These are phyloP conservation scores for Acrossocheilus fasciatus DNA, from an alignment of 2,797 vertebrate species.

Conservation along the genomic window DNA sequence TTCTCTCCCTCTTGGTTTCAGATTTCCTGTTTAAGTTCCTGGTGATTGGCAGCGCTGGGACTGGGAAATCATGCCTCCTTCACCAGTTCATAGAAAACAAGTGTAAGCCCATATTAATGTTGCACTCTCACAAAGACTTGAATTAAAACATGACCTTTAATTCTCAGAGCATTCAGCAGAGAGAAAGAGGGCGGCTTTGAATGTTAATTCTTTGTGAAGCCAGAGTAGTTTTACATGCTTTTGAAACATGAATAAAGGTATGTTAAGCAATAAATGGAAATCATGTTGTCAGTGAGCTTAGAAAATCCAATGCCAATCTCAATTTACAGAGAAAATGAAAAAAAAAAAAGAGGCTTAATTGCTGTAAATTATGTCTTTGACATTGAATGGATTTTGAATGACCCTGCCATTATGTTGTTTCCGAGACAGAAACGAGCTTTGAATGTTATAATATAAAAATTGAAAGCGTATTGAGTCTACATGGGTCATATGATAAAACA, in stretches of 20 bases:
- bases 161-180: slow-evolving; percentile 15
- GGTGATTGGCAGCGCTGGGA: slow-evolving; percentile 93
- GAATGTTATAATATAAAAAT: too few relatives aligned
- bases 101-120: slow-evolving; percentile 78
- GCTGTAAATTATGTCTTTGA: neutral
- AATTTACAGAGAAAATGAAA: neutral
- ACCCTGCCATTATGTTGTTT: neutral
- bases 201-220: slow-evolving; percentile 33
- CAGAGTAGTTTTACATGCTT: slow-evolving; percentile 19
- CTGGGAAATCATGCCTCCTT: slow-evolving; percentile 94
- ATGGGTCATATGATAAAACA: too few relatives aligned
- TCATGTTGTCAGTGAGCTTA: neutral
- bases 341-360: neutral
- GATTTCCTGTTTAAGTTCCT: slow-evolving; percentile 98
- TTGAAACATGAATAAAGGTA: slow-evolving; percentile 18
- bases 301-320: slow-evolving; percentile 1
- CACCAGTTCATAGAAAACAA: slow-evolving; percentile 97
- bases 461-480: neutral
- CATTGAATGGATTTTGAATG: neutral
- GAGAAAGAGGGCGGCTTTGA: neutral
- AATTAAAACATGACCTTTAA: slow-evolving; percentile 51
- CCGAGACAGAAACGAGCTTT: neutral
- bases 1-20: slow-evolving; percentile 66
- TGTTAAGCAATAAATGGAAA: slow-evolving; percentile 20
- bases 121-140: slow-evolving; percentile 24